Evolutionary conservation across 2,113 vertebrate species (phyloP), one percentile per base, ranked within the genome.

Genomic region (Boleophthalmus pectinirostris): DNA sequence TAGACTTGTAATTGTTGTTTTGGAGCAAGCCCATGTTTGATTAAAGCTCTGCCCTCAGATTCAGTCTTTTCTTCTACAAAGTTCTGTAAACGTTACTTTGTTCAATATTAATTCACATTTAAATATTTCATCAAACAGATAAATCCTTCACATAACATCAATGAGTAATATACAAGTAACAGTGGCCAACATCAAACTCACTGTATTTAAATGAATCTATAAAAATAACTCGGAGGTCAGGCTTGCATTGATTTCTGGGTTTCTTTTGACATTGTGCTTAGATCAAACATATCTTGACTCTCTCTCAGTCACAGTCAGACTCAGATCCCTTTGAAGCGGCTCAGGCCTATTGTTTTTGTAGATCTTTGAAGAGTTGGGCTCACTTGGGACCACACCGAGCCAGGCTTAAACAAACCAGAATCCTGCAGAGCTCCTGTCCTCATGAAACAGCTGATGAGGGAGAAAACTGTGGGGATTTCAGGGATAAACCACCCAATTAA

Each of bases 311-410:
- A 3, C 15, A 29, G 24, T 61, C 25, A 8, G 25, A 61, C 16
- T 33, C 58, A 18, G 14, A 65, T 58, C 15, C 23, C 46, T 58
- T 6, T 49, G 53, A 24, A 9, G 29, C 51, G 33, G 29, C 51
- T 49, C 11, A 20, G 73, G 49, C 51, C 68, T 67, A 25, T 16
- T 45, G 65, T 46, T 81, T 21, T 20, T 16, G 66, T 66, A 54
- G 82, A 71, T 49, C 69, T 65, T 49, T 33, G 5, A 75, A 75
- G 83, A 69, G 58, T 69, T 72, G 29, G 35, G 45, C 81, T 80
- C 60, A 35, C 56, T n/a, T 75, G 73, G 79, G 77, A 73, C 68
- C 63, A 6, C 21, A 73, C 80, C 79, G 72, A 74, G 49, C 60
- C 20, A 0, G 15, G 66, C 73, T 72, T 69, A 83, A 79, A 68